Percentiles rank a stretch among this genome's conserved stretches.
These are phyloP conservation scores for Nibea albiflora DNA, from an alignment of 2,113 vertebrate genomes.

Conservation along the genomic window DNA sequence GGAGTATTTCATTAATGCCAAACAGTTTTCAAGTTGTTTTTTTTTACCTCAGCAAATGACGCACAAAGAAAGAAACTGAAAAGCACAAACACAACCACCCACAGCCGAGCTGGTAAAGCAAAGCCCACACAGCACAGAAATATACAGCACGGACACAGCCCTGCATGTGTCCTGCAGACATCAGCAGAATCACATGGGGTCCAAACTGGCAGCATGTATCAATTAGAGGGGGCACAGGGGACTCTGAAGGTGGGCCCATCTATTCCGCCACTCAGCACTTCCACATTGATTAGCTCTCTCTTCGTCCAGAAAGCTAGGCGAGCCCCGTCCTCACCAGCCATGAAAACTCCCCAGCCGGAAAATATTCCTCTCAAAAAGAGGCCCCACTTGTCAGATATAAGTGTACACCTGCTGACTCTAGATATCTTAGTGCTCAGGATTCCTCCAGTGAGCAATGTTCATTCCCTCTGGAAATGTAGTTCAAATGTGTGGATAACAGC, in stretches of 20 bases:
- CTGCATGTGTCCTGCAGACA: conserved; percentile 55
- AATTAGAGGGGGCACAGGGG: conserved; percentile 71
- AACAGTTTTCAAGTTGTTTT: background rate
- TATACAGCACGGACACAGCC: conserved; percentile 5
- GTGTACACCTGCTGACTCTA: conserved; percentile 68
- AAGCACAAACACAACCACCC: background rate
- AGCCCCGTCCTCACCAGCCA: conserved; percentile 51
- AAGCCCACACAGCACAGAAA: conserved; percentile 28
- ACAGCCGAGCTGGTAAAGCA: conserved; percentile 2
- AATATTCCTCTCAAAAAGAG: conserved; percentile 66
- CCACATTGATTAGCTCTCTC: conserved; percentile 73
- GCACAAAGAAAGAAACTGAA: background rate
- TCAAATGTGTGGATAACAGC: conserved; percentile 27
- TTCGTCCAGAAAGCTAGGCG: conserved; percentile 59
- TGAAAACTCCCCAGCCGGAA: conserved; percentile 75
- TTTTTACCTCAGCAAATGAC: background rate
- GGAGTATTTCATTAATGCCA: background rate
- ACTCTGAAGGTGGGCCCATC: conserved; percentile 65
- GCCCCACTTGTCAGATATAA: conserved; percentile 65
- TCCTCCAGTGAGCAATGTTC: conserved; percentile 34
- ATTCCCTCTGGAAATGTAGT: conserved; percentile 24
- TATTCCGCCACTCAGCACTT: conserved; percentile 75
- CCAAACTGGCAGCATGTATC: conserved; percentile 70
- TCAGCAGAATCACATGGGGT: conserved; percentile 67
- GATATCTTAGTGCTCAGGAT: conserved; percentile 45